These are phyloP conservation scores for Podilymbus podiceps DNA, from an alignment of 2,113 vertebrate genomes.

Conservation along the genomic window DNA sequence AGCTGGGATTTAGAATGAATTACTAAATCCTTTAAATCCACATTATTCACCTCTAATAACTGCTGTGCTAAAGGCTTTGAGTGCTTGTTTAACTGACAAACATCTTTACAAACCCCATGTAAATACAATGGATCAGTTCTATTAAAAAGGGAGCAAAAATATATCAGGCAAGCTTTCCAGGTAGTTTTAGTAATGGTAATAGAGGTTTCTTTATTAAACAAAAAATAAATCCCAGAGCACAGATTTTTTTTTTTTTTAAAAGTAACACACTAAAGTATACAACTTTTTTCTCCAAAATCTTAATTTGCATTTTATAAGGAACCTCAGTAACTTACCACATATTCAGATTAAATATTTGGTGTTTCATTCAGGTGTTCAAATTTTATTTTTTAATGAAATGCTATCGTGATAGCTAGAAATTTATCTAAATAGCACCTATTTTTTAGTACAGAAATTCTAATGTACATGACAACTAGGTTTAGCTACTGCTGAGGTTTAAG, in stretches of 20 bases:
- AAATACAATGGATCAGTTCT: constrained; percentile 21
- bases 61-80: constrained; percentile 15
- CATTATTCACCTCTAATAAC: constrained; percentile 65
- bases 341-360: not conserved
- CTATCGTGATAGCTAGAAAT: not conserved
- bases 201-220: not conserved
- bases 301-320: not conserved
- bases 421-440: not conserved
- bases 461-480: not conserved
- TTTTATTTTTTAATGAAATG: not conserved
- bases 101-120: constrained; percentile 26
- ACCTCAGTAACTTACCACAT: not conserved
- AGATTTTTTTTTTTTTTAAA: not conserved
- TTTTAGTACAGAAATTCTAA: not conserved
- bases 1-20: constrained; percentile 56
- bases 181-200: not conserved
- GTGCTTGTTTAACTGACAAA: constrained; percentile 23
- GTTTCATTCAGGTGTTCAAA: not conserved
- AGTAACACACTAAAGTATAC: not conserved
- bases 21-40: constrained; percentile 63
- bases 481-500: no score
- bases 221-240: not conserved
- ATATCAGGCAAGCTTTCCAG: not conserved
- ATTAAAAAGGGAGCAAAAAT: not conserved
- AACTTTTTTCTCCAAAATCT: not conserved